A percentile compares a stretch with the other conserved stretches of the same genome.
Conservation (phyloP, 2,888 invertebrate genomes). For the Deladenus siricidicola region DNA sequence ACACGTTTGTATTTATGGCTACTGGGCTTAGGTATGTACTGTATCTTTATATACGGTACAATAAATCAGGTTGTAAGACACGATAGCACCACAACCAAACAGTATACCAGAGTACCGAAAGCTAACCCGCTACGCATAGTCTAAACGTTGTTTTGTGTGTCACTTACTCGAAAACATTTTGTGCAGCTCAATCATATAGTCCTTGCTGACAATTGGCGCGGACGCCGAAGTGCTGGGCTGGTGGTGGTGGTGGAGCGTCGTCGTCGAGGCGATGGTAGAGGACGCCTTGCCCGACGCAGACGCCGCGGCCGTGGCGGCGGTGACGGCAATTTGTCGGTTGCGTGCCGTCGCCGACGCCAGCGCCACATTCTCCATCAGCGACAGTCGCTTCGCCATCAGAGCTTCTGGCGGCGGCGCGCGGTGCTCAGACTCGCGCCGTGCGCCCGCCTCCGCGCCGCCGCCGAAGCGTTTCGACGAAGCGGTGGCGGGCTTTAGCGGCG, state of each 20-base stretch:
- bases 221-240: constrained; percentile 10
- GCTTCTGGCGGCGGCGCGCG: background rate
- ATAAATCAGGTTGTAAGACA: background rate
- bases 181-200: constrained; percentile 36
- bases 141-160: background rate
- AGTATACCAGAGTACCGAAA: background rate
- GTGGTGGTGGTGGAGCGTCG: constrained; percentile 16
- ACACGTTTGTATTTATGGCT: background rate
- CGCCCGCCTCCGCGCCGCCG: background rate
- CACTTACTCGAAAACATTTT: constrained; percentile 17
- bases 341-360: background rate
- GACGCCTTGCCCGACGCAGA: too few species aligned
- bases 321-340: background rate
- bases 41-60: background rate
- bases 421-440: background rate
- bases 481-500: constrained; percentile 6
- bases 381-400: constrained; percentile 18
- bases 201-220: constrained; percentile 32
- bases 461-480: background rate
- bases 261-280: too few species aligned
- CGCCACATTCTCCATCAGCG: constrained; percentile 17
- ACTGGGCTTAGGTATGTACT: too few species aligned
- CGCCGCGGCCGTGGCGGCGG: background rate
- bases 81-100: too few species aligned
- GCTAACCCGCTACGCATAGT: background rate